Evolutionary conservation across 2,888 invertebrate genomes (phyloP).

Genomic region (Eulithis prunata): DNA sequence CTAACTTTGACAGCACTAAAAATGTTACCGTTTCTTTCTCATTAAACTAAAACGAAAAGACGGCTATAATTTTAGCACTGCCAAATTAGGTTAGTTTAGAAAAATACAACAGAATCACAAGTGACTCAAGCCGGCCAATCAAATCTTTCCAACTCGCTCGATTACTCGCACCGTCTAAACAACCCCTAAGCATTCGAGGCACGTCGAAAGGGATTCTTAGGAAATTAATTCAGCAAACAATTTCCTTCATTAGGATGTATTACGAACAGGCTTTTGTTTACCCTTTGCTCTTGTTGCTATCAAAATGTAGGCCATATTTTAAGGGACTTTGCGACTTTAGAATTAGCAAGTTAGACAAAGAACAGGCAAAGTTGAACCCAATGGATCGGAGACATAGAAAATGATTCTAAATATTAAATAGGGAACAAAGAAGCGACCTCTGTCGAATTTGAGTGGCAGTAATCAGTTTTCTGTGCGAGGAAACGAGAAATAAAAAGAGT

Average conservation of each 20-base stretch:
- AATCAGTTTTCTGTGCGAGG: too few species aligned
- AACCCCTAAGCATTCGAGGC: conserved; percentile 35
- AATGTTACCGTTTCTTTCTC: too few species aligned
- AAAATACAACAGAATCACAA: background rate
- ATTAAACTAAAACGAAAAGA: too few species aligned
- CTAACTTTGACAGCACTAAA: too few species aligned
- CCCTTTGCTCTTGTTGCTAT: conserved; percentile 19
- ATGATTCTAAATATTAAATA: too few species aligned
- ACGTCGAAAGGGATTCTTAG: conserved; percentile 42
- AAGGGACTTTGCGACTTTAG: conserved; percentile 10
- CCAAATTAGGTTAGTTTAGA: too few species aligned
- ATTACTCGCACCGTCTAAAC: conserved; percentile 11
- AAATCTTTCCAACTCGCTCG: background rate
- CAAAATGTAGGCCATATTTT: conserved; percentile 26
- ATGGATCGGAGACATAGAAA: too few species aligned
- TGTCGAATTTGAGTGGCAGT: too few species aligned
- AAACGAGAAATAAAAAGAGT: too few species aligned
- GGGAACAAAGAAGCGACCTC: too few species aligned
- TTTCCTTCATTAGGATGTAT: conserved; percentile 44
- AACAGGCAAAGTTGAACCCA: background rate
- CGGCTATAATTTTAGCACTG: too few species aligned
- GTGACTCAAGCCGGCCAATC: background rate
- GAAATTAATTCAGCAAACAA: conserved; percentile 44
- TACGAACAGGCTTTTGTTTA: conserved; percentile 39
- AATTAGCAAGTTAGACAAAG: background rate